A percentile compares a stretch with the other conserved stretches of the same genome.
phyloP scores from a whole-genome alignment of 2,113 vertebrate species.

The Epinephelus fuscoguttatus region DNA sequence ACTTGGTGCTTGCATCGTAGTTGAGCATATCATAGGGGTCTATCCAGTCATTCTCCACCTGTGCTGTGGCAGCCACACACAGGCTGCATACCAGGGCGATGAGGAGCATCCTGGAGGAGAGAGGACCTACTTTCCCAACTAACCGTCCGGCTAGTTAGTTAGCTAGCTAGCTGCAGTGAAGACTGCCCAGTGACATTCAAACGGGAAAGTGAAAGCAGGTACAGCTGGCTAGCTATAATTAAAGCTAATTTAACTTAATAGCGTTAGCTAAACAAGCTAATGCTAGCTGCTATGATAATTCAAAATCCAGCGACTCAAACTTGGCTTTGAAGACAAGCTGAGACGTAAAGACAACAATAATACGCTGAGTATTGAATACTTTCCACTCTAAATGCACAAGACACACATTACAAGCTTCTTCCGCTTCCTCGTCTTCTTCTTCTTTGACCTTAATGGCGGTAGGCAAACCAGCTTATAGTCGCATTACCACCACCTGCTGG shows the following conservation, averaged over 20 bases:
- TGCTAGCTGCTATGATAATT: not conserved
- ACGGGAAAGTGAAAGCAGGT: not conserved
- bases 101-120: constrained; percentile 37
- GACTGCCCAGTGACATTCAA: not conserved
- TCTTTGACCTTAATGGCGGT: too few species aligned
- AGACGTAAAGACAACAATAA: not conserved
- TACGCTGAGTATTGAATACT: not conserved
- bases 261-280: not conserved
- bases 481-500: too few species aligned
- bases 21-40: constrained; percentile 83
- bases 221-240: not conserved
- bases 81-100: constrained; percentile 23
- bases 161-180: too few species aligned
- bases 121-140: not conserved
- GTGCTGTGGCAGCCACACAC: constrained; percentile 14
- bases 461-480: too few species aligned
- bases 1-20: constrained; percentile 75
- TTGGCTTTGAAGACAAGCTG: not conserved
- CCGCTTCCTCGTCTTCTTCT: too few species aligned
- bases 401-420: too few species aligned
- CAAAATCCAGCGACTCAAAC: not conserved
- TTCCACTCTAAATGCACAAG: fast-evolving
- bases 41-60: constrained; percentile 73
- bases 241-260: not conserved
- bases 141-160: not conserved